Evolutionary conservation across 2,888 invertebrate genomes (phyloP).

Genomic region (Seladonia tumulorum): DNA sequence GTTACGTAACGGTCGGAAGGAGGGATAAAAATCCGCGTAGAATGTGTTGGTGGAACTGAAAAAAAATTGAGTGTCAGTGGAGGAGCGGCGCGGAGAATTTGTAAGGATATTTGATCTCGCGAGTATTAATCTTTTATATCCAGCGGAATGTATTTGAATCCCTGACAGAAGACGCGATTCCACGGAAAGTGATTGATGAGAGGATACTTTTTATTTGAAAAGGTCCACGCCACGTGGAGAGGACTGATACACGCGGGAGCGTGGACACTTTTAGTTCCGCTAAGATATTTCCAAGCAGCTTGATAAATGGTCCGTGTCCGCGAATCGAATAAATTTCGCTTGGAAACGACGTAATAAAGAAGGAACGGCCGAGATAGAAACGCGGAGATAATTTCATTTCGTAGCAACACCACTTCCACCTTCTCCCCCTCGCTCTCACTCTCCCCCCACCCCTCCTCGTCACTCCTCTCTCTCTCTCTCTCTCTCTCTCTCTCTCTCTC

Average conservation of each 20-base stretch:
- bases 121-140: constrained; percentile 13
- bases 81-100: neutral
- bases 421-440: neutral
- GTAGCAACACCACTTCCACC: constrained; percentile 15
- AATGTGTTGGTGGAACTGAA: neutral
- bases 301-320: constrained; percentile 70
- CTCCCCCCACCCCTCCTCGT: neutral
- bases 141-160: constrained; percentile 44
- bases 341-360: constrained; percentile 59
- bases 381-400: constrained; percentile 62
- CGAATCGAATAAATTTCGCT: constrained; percentile 66
- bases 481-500: neutral
- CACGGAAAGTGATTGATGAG: constrained; percentile 63
- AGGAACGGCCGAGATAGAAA: constrained; percentile 36
- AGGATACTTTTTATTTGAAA: constrained; percentile 60
- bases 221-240: constrained; percentile 22
- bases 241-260: constrained; percentile 41
- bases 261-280: constrained; percentile 58
- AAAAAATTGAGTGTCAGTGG: neutral
- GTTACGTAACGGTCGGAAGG: neutral
- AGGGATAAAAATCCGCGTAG: neutral
- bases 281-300: constrained; percentile 67
- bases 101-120: neutral
- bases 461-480: neutral
- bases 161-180: constrained; percentile 24